A percentile compares a stretch with the other conserved stretches of the same genome.
These are phyloP conservation scores for Kudoa iwatai DNA, from an alignment of 30 jellyfish, hydroid and myxozoan genomes.

Conservation along the genomic window DNA sequence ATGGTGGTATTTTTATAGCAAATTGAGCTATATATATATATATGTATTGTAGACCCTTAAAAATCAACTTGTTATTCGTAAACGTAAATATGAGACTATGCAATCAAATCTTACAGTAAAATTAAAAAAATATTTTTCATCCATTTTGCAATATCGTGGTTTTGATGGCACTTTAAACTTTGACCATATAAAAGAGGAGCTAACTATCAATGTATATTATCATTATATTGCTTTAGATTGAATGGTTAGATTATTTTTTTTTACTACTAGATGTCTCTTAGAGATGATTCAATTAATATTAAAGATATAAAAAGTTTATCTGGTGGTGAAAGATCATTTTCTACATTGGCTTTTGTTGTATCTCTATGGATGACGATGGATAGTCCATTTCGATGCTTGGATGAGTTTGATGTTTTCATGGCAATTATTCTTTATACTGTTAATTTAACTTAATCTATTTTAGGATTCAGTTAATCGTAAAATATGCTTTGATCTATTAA, in stretches of 20 bases:
- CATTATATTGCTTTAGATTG: not conserved
- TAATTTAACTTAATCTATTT: not conserved
- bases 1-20: too few relatives aligned
- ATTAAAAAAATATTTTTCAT: too few relatives aligned
- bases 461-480: constrained; percentile 88
- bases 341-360: constrained; percentile 75
- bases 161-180: constrained; percentile 27
- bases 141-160: constrained; percentile 19
- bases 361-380: constrained; percentile 98
- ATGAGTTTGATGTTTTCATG: constrained; percentile 92
- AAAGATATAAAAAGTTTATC: constrained; percentile 61
- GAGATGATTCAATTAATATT: constrained; percentile 10
- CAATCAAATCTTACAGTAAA: too few relatives aligned
- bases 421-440: constrained; percentile 4
- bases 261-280: not conserved
- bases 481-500: constrained; percentile 34
- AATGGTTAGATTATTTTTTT: not conserved
- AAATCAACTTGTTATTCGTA: too few relatives aligned
- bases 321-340: constrained; percentile 95
- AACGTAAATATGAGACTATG: too few relatives aligned
- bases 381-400: constrained; percentile 79
- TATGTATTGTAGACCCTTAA: too few relatives aligned
- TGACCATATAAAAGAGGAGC: constrained; percentile 23
- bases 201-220: constrained; percentile 17
- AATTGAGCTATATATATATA: too few relatives aligned